Base-by-base conservation (phyloP, 2,888 invertebrate species). In the Drosophila merina region DNA sequence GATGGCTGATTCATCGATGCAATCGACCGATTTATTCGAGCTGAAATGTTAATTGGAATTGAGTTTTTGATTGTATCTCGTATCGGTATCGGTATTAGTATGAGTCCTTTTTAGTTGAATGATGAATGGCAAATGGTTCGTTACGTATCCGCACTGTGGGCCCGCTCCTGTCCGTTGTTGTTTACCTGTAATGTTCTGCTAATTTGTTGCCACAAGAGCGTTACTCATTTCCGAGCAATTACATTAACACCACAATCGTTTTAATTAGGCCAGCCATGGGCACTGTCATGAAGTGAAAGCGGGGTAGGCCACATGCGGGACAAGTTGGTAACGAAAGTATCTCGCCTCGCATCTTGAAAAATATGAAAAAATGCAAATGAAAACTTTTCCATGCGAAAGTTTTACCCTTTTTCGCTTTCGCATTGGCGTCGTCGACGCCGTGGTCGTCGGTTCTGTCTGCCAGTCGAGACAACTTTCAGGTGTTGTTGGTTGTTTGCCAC, bases 201-300 rank as follows among this genome's bases (percentile, higher is more conserved):
- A 66, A 64, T 55, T 67, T 62, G 71, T 55, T 50, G 50, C 59
- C 60, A 50, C 74, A 54, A 47, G 56, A 57, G 59, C 64, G 38
- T 66, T 67, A 58, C 69, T 66, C 62, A 73, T 76, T 76, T 77
- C 49, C 71, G 70, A 73, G 57, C 73, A 87, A 85, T 85, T 86
- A 87, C 74, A 70, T 75, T 87, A 87, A 79, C 79, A 76, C 69
- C 71, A 63, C 44, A 69, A 83, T 79, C 62, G 55, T 55, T 74
- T 79, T 78, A 82, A 85, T 86, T 85, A 78, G 74, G 50, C 54
- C 67, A 67, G 38, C 25, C 44, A 28, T 47, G 31, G 51, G 30
- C 51, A 45, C 36, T 25, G 31, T 28, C 31, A 6, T 20, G 20
- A 28, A 8, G 12, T 14, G 20, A 14, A 1, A 8, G 40, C 6